These are phyloP conservation scores for Mastacembelus armatus DNA, from an alignment of 2,797 vertebrate genomes.

Conservation along the genomic window DNA sequence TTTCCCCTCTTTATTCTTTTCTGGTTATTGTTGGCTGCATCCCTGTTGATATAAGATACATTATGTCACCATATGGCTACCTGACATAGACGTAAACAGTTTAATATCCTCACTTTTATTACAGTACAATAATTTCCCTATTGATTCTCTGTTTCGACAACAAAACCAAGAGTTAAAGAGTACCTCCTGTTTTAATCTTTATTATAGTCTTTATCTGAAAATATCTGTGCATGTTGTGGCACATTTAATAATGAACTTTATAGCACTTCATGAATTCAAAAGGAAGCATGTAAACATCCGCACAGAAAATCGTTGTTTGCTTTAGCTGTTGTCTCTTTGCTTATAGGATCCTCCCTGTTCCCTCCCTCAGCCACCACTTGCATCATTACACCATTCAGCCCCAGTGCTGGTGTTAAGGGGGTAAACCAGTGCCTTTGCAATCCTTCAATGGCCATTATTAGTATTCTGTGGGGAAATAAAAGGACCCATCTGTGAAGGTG, in stretches of 20 bases:
- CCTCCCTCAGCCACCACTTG: slow-evolving; percentile 68
- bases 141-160: slow-evolving; percentile 15
- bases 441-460: slow-evolving; percentile 83
- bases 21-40: slow-evolving; percentile 41
- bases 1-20: slow-evolving; percentile 53
- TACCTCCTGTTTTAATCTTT: slow-evolving; percentile 1
- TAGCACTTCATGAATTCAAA: slow-evolving; percentile 49
- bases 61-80: slow-evolving; percentile 54
- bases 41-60: slow-evolving; percentile 45
- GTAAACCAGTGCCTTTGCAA: slow-evolving; percentile 74
- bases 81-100: slow-evolving; percentile 52
- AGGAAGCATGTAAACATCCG: slow-evolving; percentile 51
- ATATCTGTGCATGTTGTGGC: slow-evolving; percentile 16
- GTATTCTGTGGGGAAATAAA: slow-evolving; percentile 84
- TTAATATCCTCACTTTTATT: slow-evolving; percentile 53
- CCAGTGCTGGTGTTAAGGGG: slow-evolving; percentile 55
- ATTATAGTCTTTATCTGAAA: neutral
- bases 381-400: slow-evolving; percentile 72
- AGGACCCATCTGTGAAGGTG: slow-evolving; percentile 84
- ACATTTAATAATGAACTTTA: slow-evolving; percentile 1
- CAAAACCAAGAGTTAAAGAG: slow-evolving; percentile 7
- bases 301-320: slow-evolving; percentile 59
- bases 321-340: slow-evolving; percentile 59
- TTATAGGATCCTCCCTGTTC: slow-evolving; percentile 45
- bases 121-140: slow-evolving; percentile 53